Conservation (phyloP, 2,888 invertebrate genomes). For the Hoplodrina blanda region DNA sequence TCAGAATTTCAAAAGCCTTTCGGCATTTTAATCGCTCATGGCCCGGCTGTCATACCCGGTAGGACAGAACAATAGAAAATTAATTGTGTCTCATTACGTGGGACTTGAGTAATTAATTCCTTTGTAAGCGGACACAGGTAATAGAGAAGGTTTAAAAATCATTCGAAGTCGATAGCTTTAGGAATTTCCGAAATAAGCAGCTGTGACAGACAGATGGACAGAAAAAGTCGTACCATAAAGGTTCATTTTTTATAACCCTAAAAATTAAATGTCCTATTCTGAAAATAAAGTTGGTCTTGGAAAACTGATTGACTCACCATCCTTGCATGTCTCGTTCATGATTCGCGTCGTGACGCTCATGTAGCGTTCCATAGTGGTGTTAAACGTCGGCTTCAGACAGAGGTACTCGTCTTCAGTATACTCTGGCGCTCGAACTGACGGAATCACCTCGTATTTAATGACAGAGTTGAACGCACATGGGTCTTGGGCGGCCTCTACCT, state of each 20-base stretch:
- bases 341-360: slow-evolving; percentile 79
- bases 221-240: too few relatives aligned
- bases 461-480: slow-evolving; percentile 85
- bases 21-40: too few relatives aligned
- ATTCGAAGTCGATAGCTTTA: too few relatives aligned
- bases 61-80: too few relatives aligned
- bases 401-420: slow-evolving; percentile 83
- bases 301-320: slow-evolving; percentile 70
- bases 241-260: background rate
- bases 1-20: too few relatives aligned
- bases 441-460: slow-evolving; percentile 84
- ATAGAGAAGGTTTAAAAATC: too few relatives aligned
- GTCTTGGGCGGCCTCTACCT: slow-evolving; percentile 77
- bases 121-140: too few relatives aligned
- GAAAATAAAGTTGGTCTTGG: background rate
- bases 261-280: background rate
- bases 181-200: too few relatives aligned
- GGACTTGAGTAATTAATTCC: too few relatives aligned
- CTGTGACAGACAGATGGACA: too few relatives aligned
- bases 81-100: too few relatives aligned
- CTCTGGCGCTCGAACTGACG: slow-evolving; percentile 70
- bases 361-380: slow-evolving; percentile 81
- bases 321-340: slow-evolving; percentile 80
- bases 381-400: slow-evolving; percentile 81
- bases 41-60: too few relatives aligned